phyloP scores from a whole-genome alignment of 2,113 vertebrate genomes.

The Xiphorhynchus elegans region DNA sequence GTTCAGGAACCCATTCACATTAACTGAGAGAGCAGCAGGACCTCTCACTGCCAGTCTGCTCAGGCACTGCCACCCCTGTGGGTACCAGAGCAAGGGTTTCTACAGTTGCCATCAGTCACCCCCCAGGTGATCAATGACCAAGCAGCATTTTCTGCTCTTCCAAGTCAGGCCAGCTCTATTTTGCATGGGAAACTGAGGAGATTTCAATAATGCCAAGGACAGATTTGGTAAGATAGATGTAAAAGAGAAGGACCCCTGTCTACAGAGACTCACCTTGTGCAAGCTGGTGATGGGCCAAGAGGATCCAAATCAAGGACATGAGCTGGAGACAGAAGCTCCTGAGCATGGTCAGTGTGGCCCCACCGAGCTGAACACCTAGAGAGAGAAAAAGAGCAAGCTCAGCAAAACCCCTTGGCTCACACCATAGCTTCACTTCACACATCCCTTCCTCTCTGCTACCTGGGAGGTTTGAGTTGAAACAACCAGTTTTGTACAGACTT shows the following conservation, averaged over 20 bases:
- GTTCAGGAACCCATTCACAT: neutral
- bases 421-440: neutral
- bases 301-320: slow-evolving; percentile 74
- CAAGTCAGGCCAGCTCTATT: neutral
- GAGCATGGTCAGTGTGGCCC: slow-evolving; percentile 75
- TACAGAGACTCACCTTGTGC: slow-evolving; percentile 54
- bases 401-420: neutral
- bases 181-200: neutral
- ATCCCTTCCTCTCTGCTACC: neutral
- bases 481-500: neutral
- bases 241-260: neutral
- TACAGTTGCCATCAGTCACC: neutral
- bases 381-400: neutral
- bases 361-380: slow-evolving; percentile 68
- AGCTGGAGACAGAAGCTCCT: slow-evolving; percentile 72
- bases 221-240: neutral
- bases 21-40: neutral
- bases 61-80: neutral
- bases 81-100: neutral
- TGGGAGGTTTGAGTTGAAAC: slow-evolving; percentile 1
- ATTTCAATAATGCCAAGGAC: neutral
- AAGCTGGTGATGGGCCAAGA: slow-evolving; percentile 65
- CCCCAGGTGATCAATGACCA: neutral
- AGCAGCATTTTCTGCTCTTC: neutral
- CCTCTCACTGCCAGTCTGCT: neutral